Evolutionary conservation across 2,113 vertebrate species (phyloP).

Genomic region (Eulemur macaco): DNA sequence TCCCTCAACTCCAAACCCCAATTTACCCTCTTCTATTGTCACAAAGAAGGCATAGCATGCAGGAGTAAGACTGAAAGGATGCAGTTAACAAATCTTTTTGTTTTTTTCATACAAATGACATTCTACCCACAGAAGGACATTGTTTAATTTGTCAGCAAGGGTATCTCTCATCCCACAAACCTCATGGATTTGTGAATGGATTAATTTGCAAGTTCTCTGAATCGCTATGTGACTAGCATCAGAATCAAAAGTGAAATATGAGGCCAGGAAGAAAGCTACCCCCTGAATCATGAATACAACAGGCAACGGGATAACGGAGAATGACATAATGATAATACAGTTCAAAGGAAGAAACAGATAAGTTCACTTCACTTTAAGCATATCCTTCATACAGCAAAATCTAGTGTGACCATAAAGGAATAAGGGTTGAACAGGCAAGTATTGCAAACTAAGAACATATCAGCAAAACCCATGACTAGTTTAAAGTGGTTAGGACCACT

Average conservation of each 20-base stretch:
- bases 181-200: conserved; percentile 22
- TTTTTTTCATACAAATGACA: not conserved
- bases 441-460: not conserved
- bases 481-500: not conserved
- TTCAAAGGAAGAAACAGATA: conserved; percentile 5
- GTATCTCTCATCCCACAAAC: not conserved
- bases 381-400: not conserved
- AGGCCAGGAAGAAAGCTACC: not conserved
- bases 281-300: not conserved
- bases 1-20: not conserved
- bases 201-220: conserved; percentile 47
- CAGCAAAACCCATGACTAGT: not conserved
- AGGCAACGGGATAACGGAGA: not conserved
- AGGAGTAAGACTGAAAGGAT: not conserved
- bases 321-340: not conserved
- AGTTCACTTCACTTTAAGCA: not conserved
- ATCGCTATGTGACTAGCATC: not conserved
- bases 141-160: conserved; percentile 41
- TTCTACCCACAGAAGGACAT: conserved; percentile 20
- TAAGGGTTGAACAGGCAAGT: not conserved
- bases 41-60: not conserved
- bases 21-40: not conserved
- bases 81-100: not conserved
- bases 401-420: not conserved
- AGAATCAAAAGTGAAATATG: conserved; percentile 39